Base-by-base conservation (phyloP, 2,888 invertebrate species). In the Pseudococcus viburni region DNA sequence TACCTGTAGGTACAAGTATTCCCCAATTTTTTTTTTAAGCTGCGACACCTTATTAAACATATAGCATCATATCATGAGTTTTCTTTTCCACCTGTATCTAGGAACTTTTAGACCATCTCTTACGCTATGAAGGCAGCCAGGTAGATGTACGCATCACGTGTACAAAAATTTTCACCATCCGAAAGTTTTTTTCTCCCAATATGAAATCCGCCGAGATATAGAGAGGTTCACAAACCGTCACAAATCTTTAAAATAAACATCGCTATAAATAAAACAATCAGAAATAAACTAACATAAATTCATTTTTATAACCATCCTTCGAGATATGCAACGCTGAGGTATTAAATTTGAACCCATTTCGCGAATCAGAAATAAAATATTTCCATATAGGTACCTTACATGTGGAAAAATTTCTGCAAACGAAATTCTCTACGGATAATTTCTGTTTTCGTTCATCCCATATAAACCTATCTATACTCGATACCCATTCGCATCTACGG, bases 361-460 rank as follows among this genome's bases (percentile, higher is more conserved):
- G 26, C 68, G 33, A 33, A 73, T 73, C 68, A 73, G 68, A 73
- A 73, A 73, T 73, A 33, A 73, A 73, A 73, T 73, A 73, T 73
- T 33, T 73, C 26, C 26, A 33, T 33, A 33, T 33, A 33, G 26
- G 26, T 33, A 33, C 26, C 26, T 6, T 73, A 22, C 19, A 64
- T 22, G 17, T 64, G 68, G 11, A 33, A 73, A 73, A 73, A 33
- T 33, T 33, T 73, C 26, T 73, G 46, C 68, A 33, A 26, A 12
- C 33, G 5, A 33, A 33, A 73, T 73, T 73, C 68, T 73, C 68
- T 26, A 73, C 68, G 68, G 33, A 73, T 33, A 73, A 73, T 73
- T 73, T 73, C 17, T 19, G n/a, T 19, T 59, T 59, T 59, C 26
- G 1, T 3, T 33, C 26, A 33, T 33, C 26, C 26, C 26, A 33